Evolutionary conservation across 2,113 vertebrate species (phyloP).

Genomic region (Casuarius casuarius): DNA sequence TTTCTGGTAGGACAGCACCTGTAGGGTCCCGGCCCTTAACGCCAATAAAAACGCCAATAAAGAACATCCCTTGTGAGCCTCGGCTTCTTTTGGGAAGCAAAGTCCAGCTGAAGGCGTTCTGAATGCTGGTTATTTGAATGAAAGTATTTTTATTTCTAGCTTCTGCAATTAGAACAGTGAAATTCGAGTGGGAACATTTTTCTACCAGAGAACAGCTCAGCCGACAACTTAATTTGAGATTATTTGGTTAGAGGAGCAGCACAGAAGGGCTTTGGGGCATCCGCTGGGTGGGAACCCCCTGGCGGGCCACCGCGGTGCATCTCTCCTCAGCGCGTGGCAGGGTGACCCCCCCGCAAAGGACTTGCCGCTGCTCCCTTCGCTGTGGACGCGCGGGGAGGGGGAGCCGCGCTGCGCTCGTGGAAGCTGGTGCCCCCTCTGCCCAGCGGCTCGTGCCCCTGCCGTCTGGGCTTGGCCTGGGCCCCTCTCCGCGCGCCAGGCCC

Average conservation of each 20-base stretch:
- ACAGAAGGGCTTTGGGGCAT: not conserved
- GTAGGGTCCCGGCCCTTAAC: not conserved
- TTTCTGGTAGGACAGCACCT: conserved; percentile 48
- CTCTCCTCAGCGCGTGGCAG: not conserved
- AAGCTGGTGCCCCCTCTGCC: not conserved
- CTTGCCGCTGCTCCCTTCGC: not conserved
- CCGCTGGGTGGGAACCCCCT: not conserved
- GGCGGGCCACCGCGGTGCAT: not conserved
- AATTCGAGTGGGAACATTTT: conserved; percentile 48
- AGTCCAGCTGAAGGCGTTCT: conserved; percentile 43
- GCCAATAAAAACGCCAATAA: not conserved
- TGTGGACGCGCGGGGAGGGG: not conserved
- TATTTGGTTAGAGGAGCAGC: conserved; percentile 5
- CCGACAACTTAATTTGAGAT: conserved; percentile 20
- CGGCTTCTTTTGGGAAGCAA: not conserved
- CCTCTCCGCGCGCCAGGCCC: not conserved
- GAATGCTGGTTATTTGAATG: conserved; percentile 38
- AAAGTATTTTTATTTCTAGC: conserved; percentile 55
- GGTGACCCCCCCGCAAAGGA: not conserved
- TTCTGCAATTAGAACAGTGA: conserved; percentile 59
- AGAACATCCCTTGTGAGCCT: not conserved
- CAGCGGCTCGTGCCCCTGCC: not conserved
- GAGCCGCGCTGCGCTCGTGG: not conserved
- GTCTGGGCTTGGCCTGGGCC: not conserved
- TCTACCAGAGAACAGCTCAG: conserved; percentile 16